phyloP scores from a whole-genome alignment of 2,888 invertebrate species.

The Zygogramma bicolorata region DNA sequence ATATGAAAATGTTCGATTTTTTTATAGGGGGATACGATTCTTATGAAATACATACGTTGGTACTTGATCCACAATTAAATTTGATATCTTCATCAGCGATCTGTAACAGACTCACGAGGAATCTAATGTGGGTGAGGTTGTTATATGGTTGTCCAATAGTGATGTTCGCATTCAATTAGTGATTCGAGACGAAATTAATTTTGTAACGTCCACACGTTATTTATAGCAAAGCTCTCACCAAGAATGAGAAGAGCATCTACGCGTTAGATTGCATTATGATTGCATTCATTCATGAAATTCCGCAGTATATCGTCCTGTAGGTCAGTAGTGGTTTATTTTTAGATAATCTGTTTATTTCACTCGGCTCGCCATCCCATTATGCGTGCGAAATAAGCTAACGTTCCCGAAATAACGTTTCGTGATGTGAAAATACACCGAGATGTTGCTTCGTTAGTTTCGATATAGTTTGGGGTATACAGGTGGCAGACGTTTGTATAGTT shows the following conservation, averaged over 20 bases:
- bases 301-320: conserved; percentile 44
- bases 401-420: conserved; percentile 45
- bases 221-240: conserved; percentile 7
- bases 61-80: too few species aligned
- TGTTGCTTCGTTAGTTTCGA: conserved; percentile 42
- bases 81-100: too few species aligned
- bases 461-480: conserved; percentile 46
- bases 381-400: conserved; percentile 38
- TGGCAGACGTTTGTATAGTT: conserved; percentile 39
- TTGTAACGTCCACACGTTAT: not conserved
- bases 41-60: too few species aligned
- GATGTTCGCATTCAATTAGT: too few species aligned
- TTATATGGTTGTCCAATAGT: too few species aligned
- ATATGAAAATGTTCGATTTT: too few species aligned
- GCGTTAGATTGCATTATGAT: conserved; percentile 1
- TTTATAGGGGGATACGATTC: too few species aligned
- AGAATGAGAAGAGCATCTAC: conserved; percentile 10
- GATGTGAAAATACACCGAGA: conserved; percentile 43
- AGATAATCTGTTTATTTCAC: conserved; percentile 44
- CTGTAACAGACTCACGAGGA: too few species aligned
- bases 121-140: too few species aligned
- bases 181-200: too few species aligned
- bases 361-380: conserved; percentile 33
- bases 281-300: conserved; percentile 40
- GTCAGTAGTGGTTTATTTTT: conserved; percentile 48